Base-by-base conservation (phyloP, 2,113 vertebrate species). In the Solenodon paradoxus region DNA sequence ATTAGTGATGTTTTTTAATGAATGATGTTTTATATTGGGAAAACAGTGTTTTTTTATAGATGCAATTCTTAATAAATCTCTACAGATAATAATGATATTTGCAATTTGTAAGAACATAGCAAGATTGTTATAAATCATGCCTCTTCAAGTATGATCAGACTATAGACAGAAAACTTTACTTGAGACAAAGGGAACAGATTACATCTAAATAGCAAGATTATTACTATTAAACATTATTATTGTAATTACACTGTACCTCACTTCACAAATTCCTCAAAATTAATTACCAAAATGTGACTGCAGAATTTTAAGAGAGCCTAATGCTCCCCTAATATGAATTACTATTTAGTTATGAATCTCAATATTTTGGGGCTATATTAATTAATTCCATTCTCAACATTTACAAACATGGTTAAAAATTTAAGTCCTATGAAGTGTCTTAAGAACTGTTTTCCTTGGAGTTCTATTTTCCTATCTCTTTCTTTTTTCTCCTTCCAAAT, bases 381-480 rank as follows among this genome's bases (percentile, higher is more conserved):
- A 92, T 90, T 93, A 85, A 95, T 72, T 69, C 28, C 87, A 22
- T 16, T 74, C 63, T 89, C 94, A 96, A 92, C 30, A 94, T 75
- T 47, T 66, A 79, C 19, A 32, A 79, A 71, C 16, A n/a, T 59
- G 35, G 80, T 9, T 80, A 30, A 84, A 68, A 19, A 84, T 95
- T 63, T 77, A 9, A 77, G 68, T 28, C 28, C 83, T 22, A 64
- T 15, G 92, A 92, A 74, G 57, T 63, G 22, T 32, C n/a, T 75
- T 80, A 66, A 63, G n/a, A 82, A 55, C 12, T 28, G 0, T n/a
- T 93, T 16, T 13, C 38, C 26, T 80, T 10, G 8, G 8, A 17
- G 32, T 0, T 15, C 3, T 68, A 7, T 22, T n/a, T 77, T 9
- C 30, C 7, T 42, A 15, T 30, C 20, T 51, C 28, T 9, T 22